Percentiles rank a stretch among this genome's conserved stretches.
Evolutionary conservation across 1,140 invertebrate species (phyloP).

Genomic region (Nephila pilipes): DNA sequence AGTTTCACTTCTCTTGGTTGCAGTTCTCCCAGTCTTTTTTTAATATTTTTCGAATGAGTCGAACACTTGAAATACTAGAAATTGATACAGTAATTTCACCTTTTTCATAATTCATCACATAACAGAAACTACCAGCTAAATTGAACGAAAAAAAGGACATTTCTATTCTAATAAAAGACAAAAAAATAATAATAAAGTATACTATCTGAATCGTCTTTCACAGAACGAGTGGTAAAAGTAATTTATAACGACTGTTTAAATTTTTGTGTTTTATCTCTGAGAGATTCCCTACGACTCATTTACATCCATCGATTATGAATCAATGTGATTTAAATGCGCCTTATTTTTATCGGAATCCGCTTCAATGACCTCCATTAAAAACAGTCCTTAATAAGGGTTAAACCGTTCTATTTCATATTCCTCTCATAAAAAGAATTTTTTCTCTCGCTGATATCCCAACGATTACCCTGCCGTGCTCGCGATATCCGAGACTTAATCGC

Average conservation of each 20-base stretch:
- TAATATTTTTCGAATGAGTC: too few species aligned
- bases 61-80: too few species aligned
- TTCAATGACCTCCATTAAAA: conserved; percentile 62
- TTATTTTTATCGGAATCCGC: conserved; percentile 33
- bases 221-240: not conserved
- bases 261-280: conserved; percentile 6
- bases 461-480: conserved; percentile 46
- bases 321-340: conserved; percentile 22
- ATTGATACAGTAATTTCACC: too few species aligned
- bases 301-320: conserved; percentile 21
- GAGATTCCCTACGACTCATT: not conserved
- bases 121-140: too few species aligned
- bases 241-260: not conserved
- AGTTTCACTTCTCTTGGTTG: too few species aligned
- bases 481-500: conserved; percentile 60
- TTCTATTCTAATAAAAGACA: not conserved
- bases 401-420: conserved; percentile 59
- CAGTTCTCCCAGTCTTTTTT: too few species aligned
- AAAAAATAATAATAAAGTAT: not conserved
- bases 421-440: conserved; percentile 43
- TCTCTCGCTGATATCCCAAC: conserved; percentile 18
- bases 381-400: conserved; percentile 68
- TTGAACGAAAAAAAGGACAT: not conserved
- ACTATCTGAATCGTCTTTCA: not conserved
- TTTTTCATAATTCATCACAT: too few species aligned